These are phyloP conservation scores for Crioceris asparagi DNA, from an alignment of 2,888 invertebrate genomes.

Conservation along the genomic window DNA sequence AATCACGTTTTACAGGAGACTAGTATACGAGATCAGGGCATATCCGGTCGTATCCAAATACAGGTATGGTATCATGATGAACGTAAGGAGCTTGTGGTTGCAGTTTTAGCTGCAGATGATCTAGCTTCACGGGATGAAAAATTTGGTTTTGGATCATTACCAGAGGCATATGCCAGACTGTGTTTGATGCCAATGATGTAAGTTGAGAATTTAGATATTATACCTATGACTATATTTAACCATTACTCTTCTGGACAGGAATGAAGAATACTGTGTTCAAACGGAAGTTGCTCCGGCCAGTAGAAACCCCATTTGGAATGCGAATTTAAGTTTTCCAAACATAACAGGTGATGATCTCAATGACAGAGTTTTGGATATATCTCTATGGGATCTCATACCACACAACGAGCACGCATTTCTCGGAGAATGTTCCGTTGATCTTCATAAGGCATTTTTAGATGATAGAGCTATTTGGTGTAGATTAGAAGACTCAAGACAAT, in stretches of 20 bases:
- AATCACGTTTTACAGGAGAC: no score
- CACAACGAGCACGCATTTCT: slow-evolving; percentile 73
- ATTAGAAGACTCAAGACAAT: slow-evolving; percentile 63
- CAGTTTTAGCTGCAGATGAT: slow-evolving; percentile 78
- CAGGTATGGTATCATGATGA: slow-evolving; percentile 85
- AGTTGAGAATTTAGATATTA: slow-evolving; percentile 28
- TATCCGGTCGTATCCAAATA: slow-evolving; percentile 72
- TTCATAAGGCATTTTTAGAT: slow-evolving; percentile 75
- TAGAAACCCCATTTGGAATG: slow-evolving; percentile 87
- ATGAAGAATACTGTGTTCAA: slow-evolving; percentile 64
- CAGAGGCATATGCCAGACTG: slow-evolving; percentile 78
- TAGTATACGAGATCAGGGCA: slow-evolving; percentile 34
- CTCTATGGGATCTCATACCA: slow-evolving; percentile 78
- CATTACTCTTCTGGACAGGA: no score
- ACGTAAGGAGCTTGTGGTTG: slow-evolving; percentile 70
- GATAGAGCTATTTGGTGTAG: slow-evolving; percentile 87
- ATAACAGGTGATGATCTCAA: slow-evolving; percentile 70
- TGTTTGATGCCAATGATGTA: slow-evolving; percentile 70
- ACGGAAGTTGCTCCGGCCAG: slow-evolving; percentile 80
- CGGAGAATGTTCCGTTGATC: slow-evolving; percentile 70
- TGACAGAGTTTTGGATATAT: slow-evolving; percentile 73
- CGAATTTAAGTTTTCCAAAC: slow-evolving; percentile 72
- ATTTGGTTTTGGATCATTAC: slow-evolving; percentile 63
- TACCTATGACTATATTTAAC: slow-evolving; percentile 12
- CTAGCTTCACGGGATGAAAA: slow-evolving; percentile 69